Conservation (phyloP, 2,113 vertebrate genomes). For the Ageneiosus marmoratus region DNA sequence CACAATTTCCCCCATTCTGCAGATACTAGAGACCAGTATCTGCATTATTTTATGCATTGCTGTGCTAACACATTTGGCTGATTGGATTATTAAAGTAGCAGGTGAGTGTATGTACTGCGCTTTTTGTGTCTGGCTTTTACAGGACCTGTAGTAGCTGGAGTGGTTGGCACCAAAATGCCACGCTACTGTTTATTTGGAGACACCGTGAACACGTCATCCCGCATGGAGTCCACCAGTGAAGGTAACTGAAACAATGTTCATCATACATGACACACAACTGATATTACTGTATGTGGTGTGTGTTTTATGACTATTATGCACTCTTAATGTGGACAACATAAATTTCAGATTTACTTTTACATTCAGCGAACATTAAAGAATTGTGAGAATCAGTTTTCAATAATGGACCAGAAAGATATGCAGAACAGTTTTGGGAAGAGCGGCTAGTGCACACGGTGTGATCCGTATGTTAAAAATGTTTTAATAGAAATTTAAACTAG, state of each 20-base stretch:
- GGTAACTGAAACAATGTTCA: constrained; percentile 58
- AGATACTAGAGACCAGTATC: no score
- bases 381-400: no score
- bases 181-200: constrained; percentile 80
- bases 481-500: no score
- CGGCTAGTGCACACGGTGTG: no score
- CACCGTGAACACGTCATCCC: constrained; percentile 78
- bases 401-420: no score
- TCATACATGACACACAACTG: not conserved
- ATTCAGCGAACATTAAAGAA: no score
- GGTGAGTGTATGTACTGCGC: not conserved
- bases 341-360: not conserved
- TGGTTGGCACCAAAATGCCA: constrained; percentile 80
- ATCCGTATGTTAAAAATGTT: no score
- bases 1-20: not conserved
- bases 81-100: not conserved
- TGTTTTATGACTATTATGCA: not conserved
- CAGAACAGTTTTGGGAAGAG: no score
- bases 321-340: not conserved
- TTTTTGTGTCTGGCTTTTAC: constrained; percentile 27
- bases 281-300: not conserved
- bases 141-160: constrained; percentile 79
- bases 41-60: not conserved
- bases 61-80: not conserved
- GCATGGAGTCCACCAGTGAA: constrained; percentile 81